phyloP scores from a whole-genome alignment of 2,113 vertebrate species.

The Todiramphus chloris region DNA sequence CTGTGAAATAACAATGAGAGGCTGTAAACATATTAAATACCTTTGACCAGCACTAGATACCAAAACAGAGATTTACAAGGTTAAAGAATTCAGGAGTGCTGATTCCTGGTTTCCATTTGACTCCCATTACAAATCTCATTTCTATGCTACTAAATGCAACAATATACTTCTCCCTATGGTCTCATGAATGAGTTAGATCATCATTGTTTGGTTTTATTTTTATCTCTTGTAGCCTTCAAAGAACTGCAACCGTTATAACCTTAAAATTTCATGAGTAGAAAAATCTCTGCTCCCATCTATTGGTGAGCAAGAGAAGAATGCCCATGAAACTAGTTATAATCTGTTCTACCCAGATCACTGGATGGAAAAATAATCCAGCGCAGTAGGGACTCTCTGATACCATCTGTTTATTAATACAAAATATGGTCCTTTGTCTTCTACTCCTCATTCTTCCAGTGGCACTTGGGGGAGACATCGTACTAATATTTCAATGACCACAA shows the following conservation, averaged over 20 bases:
- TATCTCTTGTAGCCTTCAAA: background rate
- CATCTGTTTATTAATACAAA: background rate
- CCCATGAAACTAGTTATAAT: background rate
- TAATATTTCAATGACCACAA: background rate
- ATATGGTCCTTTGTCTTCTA: background rate
- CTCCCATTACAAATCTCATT: conserved; percentile 2
- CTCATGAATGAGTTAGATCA: background rate
- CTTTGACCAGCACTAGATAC: background rate
- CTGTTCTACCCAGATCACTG: background rate
- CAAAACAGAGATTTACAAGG: background rate
- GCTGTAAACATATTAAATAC: background rate
- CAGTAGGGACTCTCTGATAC: background rate
- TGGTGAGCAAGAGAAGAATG: background rate
- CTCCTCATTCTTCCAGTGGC: background rate
- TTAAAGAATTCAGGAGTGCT: conserved; percentile 1
- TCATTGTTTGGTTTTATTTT: background rate
- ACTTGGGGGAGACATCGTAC: background rate
- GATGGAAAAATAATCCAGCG: background rate
- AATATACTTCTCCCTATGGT: conserved; percentile 1
- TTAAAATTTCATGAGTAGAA: background rate
- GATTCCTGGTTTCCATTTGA: conserved; percentile 28
- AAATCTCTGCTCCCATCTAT: conserved; percentile 43
- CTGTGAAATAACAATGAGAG: background rate
- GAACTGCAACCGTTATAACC: background rate
- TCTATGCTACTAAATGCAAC: background rate